Evolutionary conservation across 2,888 invertebrate genomes (phyloP).

Genomic region (Eupithecia pulchellata): DNA sequence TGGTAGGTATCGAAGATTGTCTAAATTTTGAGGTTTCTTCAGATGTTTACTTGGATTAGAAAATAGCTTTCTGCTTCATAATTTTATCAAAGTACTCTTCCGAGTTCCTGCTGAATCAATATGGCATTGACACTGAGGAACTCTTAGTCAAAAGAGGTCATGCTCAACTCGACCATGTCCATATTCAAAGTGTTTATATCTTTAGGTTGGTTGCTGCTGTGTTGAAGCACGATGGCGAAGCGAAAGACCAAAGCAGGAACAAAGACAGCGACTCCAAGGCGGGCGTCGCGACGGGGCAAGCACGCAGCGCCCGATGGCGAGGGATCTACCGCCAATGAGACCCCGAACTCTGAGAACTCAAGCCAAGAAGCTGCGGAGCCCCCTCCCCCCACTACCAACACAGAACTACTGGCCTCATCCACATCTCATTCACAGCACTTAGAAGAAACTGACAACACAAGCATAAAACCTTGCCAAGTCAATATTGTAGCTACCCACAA

Average conservation of each 20-base stretch:
- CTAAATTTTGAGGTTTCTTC: constrained; percentile 18
- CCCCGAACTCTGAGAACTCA: constrained; percentile 41
- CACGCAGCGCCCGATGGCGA: constrained; percentile 63
- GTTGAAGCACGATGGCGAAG: constrained; percentile 70
- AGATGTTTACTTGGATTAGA: background rate
- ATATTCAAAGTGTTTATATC: constrained; percentile 51
- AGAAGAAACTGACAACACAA: constrained; percentile 38
- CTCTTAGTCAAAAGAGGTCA: constrained; percentile 74
- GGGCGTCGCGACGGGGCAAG: constrained; percentile 73
- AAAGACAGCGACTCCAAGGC: constrained; percentile 65
- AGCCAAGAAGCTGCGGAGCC: constrained; percentile 38
- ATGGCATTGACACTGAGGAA: constrained; percentile 70
- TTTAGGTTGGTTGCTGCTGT: constrained; percentile 65
- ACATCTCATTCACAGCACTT: constrained; percentile 49
- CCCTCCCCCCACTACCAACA: constrained; percentile 19
- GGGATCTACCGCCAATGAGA: constrained; percentile 55
- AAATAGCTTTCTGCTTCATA: background rate
- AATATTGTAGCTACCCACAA: constrained; percentile 78
- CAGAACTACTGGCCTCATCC: constrained; percentile 26
- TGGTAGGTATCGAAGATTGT: constrained; percentile 54
- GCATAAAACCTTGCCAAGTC: constrained; percentile 57
- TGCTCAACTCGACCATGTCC: constrained; percentile 48
- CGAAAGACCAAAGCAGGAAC: constrained; percentile 70
- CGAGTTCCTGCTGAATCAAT: constrained; percentile 47
- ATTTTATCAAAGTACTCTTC: background rate